Base-by-base conservation (phyloP, 2,113 vertebrate species). In the Anas platyrhynchos region DNA sequence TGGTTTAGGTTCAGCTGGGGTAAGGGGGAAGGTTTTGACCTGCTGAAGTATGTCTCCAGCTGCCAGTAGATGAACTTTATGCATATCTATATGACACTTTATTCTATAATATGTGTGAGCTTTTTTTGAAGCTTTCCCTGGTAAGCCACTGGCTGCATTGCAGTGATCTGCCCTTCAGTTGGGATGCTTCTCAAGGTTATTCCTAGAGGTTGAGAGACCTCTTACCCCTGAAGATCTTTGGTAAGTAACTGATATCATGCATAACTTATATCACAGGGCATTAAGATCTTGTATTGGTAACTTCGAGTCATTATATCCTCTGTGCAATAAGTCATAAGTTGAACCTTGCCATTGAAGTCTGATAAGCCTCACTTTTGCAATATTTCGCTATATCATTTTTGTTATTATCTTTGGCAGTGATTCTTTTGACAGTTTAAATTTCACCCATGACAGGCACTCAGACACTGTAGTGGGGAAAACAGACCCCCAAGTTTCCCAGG, bases 401-500 rank as follows among this genome's bases (percentile, higher is more conserved):
- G n/a, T 41, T 7, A 34, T 25, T 62, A 62, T 21, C 48, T 54
- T 32, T 36, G 25, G 43, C 18, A 16, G 36, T 20, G 21, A 36
- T 43, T 52, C 65, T 41, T 32, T n/a, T 21, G 32, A 56, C 1
- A 4, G 32, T 38, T 23, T n/a, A 16, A 11, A 50, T 14, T 18
- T 52, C 23, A 25, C 50, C 12, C 52, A 21, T 55, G 26, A 55
- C 26, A 55, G 52, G 9, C 54, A 55, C 54, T 55, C 26, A 29
- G 26, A 23, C 17, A 32, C 34, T 69, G 17, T 0, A 2, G 9
- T 21, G 36, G 9, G 20, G 25, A 22, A 69, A 87, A 43, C 1
- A 38, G 4, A 7, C 6, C 14, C 0, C 0, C 29, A 29, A 55
- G 4, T 14, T 72, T 46, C 11, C 21, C 2, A 0, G 23, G 11